phyloP scores from a whole-genome alignment of 2,113 vertebrate genomes.

The Meleagris gallopavo region DNA sequence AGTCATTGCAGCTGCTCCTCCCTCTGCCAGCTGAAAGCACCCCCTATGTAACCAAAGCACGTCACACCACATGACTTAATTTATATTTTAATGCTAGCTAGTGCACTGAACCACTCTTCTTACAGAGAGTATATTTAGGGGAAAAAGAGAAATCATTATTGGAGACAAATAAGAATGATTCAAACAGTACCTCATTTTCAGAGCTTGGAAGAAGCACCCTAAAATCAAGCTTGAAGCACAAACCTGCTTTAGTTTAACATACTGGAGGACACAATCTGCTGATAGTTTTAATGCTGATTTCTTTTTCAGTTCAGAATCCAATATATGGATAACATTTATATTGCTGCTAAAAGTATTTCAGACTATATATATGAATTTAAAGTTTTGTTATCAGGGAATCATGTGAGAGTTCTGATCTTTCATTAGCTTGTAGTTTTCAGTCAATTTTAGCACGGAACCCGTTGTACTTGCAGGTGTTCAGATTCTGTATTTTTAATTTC shows the following conservation, averaged over 20 bases:
- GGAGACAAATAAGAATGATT: neutral
- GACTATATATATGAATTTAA: neutral
- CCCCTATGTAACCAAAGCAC: neutral
- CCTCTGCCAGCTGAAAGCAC: conserved; percentile 17
- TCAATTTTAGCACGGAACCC: conserved; percentile 46
- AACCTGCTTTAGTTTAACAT: neutral
- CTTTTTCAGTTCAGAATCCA: neutral
- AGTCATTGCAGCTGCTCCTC: conserved; percentile 14
- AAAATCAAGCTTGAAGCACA: neutral
- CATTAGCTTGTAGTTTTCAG: conserved; percentile 9
- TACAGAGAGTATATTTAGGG: neutral
- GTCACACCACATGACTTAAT: neutral
- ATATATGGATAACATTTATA: neutral
- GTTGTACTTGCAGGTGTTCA: conserved; percentile 39
- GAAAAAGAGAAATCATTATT: neutral
- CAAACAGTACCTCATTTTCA: neutral
- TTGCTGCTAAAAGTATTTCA: conserved; percentile 8
- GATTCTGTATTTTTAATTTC: conserved; percentile 64
- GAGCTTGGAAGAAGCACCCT: neutral
- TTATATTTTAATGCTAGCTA: conserved; percentile 3
- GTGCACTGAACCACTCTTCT: neutral
- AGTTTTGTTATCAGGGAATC: neutral
- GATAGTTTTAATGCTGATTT: neutral
- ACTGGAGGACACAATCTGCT: neutral
- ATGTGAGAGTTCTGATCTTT: conserved; percentile 14